phyloP scores from a whole-genome alignment of 2,888 invertebrate genomes.

The Ceramica pisi region DNA sequence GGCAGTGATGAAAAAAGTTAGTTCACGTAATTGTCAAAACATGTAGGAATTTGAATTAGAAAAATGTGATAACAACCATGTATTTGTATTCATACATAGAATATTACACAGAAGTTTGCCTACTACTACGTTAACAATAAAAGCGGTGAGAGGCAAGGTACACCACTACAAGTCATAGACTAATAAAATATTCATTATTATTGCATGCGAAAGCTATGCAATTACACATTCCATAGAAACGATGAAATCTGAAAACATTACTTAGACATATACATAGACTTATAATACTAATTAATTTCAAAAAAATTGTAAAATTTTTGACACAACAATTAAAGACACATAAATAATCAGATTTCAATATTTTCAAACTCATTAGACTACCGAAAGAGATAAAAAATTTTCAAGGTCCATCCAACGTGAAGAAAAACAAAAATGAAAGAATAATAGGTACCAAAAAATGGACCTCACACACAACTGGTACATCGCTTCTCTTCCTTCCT shows the following conservation, averaged over 20 bases:
- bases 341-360: conserved; percentile 68
- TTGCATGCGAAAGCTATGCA: conserved; percentile 76
- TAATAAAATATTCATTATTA: conserved; percentile 51
- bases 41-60: conserved; percentile 23
- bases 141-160: conserved; percentile 81
- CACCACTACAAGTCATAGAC: conserved; percentile 68
- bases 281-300: conserved; percentile 45
- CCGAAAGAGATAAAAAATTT: conserved; percentile 72
- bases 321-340: conserved; percentile 60
- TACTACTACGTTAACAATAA: conserved; percentile 71
- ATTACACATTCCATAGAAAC: conserved; percentile 69
- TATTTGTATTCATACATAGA: conserved; percentile 38
- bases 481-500: conserved; percentile 70
- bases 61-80: conserved; percentile 40
- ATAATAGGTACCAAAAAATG: conserved; percentile 54
- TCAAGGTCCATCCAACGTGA: conserved; percentile 55
- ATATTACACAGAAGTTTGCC: conserved; percentile 52
- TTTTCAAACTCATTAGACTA: conserved; percentile 78
- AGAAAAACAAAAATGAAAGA: conserved; percentile 39
- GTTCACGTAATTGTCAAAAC: conserved; percentile 34
- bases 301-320: conserved; percentile 52
- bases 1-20: conserved; percentile 18
- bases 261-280: conserved; percentile 59
- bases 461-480: conserved; percentile 77
- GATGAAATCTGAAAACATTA: conserved; percentile 68